Evolutionary conservation across 2,797 vertebrate genomes (phyloP).

Genomic region (Neomorphus geoffroyi): DNA sequence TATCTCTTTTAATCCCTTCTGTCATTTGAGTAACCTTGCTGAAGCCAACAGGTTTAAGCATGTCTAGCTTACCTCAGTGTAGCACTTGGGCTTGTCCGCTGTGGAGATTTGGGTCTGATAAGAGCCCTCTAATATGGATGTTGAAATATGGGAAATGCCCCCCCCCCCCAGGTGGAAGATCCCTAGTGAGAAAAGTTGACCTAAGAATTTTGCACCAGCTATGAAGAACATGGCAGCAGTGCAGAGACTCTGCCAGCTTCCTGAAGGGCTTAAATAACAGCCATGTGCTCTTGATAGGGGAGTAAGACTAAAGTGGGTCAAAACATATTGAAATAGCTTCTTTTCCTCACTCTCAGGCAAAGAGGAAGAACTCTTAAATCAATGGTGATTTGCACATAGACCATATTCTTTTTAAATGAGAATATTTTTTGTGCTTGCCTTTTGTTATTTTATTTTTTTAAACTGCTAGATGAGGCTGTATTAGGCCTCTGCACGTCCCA

Average conservation of each 20-base stretch:
- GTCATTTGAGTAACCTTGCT: constrained; percentile 24
- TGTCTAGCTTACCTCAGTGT: background rate
- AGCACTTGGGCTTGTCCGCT: background rate
- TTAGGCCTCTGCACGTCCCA: background rate
- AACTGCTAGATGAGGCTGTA: background rate
- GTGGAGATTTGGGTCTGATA: background rate
- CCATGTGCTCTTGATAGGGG: background rate
- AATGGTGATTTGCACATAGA: background rate
- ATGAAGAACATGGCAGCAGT: background rate
- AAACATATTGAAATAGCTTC: background rate
- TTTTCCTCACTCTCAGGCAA: background rate
- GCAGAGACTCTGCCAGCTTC: background rate
- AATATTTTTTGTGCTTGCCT: background rate
- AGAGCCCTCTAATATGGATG: background rate
- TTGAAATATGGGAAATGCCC: background rate
- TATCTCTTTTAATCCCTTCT: constrained; percentile 4
- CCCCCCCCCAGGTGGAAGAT: background rate
- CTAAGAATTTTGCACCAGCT: background rate
- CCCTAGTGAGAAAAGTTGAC: background rate
- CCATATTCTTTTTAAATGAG: background rate
- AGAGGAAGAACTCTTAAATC: background rate
- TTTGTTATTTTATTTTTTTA: background rate
- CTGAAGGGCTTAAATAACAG: background rate
- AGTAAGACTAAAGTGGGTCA: background rate
- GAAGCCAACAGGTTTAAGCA: background rate